These are phyloP conservation scores for Lasius fuliginosus DNA, from an alignment of 2,888 invertebrate species.

Conservation along the genomic window DNA sequence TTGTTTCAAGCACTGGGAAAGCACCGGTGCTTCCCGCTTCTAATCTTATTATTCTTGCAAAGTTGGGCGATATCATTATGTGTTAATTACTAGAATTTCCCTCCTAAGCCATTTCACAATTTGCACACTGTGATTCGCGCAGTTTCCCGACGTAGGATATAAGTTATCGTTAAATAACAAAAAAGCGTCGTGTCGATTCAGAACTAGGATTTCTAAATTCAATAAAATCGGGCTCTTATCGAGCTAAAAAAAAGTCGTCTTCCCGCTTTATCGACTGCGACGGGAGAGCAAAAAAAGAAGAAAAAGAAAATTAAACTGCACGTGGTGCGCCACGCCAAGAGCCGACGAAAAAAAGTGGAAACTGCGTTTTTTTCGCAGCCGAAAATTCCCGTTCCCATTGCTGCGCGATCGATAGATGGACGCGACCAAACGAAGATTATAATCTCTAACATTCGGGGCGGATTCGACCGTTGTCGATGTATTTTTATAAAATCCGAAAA, in stretches of 20 bases:
- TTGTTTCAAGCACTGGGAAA: not conserved
- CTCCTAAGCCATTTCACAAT: not conserved
- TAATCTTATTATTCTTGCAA: slow-evolving; percentile 22
- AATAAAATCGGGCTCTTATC: not conserved
- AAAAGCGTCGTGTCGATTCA: not conserved
- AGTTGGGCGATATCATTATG: slow-evolving; percentile 34
- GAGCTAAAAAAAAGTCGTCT: not conserved
- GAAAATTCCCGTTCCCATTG: slow-evolving; percentile 7
- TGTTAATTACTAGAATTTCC: slow-evolving; percentile 37
- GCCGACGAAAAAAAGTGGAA: slow-evolving; percentile 13
- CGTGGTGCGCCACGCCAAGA: not conserved
- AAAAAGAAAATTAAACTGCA: not conserved
- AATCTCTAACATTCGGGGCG: slow-evolving; percentile 1
- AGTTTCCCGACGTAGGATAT: not conserved
- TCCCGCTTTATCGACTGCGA: not conserved
- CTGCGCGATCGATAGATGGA: slow-evolving; percentile 23
- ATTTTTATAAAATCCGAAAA: slow-evolving; percentile 10
- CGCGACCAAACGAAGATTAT: slow-evolving; percentile 22
- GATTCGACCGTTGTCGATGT: not conserved
- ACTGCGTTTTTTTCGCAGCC: not conserved
- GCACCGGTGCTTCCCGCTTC: not conserved
- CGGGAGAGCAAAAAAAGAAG: not conserved
- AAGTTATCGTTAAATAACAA: not conserved
- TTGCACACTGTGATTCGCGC: not conserved
- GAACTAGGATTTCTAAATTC: not conserved